A percentile compares a stretch with the other conserved stretches of the same genome.
Conservation (phyloP, 1,140 invertebrate species). For the Drosophila pseudoananassae region DNA sequence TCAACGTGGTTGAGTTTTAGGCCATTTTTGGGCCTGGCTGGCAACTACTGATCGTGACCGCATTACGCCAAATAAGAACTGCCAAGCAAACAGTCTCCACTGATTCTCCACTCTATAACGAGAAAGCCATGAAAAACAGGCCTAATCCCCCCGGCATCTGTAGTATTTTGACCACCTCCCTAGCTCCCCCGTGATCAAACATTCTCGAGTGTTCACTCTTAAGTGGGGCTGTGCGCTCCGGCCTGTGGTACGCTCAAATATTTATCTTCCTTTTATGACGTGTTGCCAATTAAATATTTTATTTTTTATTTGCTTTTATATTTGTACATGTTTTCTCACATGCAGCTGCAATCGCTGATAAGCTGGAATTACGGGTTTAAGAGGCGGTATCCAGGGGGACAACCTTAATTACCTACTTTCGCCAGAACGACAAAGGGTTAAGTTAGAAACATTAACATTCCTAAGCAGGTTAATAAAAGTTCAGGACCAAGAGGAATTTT, state of each 20-base stretch:
- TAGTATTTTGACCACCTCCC: not conserved
- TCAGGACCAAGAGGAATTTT: too few species aligned
- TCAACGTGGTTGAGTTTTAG: slow-evolving; percentile 56
- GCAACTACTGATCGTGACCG: slow-evolving; percentile 58
- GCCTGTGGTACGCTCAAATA: slow-evolving; percentile 39
- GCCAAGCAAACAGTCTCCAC: slow-evolving; percentile 24
- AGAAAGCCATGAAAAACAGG: slow-evolving; percentile 14
- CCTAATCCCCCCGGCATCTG: slow-evolving; percentile 11
- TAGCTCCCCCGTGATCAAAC: slow-evolving; percentile 2
- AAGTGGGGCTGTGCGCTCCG: slow-evolving; percentile 18
- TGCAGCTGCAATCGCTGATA: slow-evolving; percentile 33
- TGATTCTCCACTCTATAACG: slow-evolving; percentile 19
- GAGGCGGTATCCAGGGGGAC: not conserved
- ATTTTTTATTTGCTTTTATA: slow-evolving; percentile 17
- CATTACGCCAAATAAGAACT: slow-evolving; percentile 62
- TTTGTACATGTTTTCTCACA: not conserved
- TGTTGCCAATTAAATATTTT: slow-evolving; percentile 56
- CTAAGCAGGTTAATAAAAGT: not conserved
- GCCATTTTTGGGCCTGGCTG: slow-evolving; percentile 65
- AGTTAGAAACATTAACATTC: not conserved
- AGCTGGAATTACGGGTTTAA: slow-evolving; percentile 1
- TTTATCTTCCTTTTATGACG: slow-evolving; percentile 53
- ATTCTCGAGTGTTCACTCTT: slow-evolving; percentile 12
- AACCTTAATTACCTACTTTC: slow-evolving; percentile 8
- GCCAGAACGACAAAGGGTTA: not conserved